These are phyloP conservation scores for Heliconius melpomene DNA, from an alignment of 1,140 invertebrate genomes.

Conservation along the genomic window DNA sequence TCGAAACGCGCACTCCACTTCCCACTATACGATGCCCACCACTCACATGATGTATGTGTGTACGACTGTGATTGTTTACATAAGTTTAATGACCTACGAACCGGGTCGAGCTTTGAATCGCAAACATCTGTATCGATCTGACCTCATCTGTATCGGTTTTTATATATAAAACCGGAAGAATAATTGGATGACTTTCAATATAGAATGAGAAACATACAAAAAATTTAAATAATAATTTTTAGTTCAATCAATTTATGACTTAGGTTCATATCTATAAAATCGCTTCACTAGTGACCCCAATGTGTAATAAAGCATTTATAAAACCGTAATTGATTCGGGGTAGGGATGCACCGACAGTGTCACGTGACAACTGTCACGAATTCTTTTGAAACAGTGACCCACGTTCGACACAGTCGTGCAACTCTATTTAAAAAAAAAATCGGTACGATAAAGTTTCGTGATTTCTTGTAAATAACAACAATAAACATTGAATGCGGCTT, in stretches of 20 bases:
- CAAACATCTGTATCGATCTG: slow-evolving; percentile 24
- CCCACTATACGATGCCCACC: slow-evolving; percentile 44
- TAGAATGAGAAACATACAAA: neutral
- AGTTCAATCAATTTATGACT: neutral
- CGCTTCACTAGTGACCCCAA: slow-evolving; percentile 39
- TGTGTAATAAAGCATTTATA: slow-evolving; percentile 45
- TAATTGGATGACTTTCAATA: neutral
- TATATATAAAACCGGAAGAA: slow-evolving; percentile 12
- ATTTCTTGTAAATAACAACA: slow-evolving; percentile 19
- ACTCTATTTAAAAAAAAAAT: slow-evolving; percentile 35
- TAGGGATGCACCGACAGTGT: slow-evolving; percentile 34
- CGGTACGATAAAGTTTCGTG: slow-evolving; percentile 34
- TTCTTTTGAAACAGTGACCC: slow-evolving; percentile 50
- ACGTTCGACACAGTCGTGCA: slow-evolving; percentile 47
- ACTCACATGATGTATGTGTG: slow-evolving; percentile 44
- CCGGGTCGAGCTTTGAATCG: slow-evolving; percentile 23
- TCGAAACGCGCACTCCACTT: slow-evolving; percentile 67
- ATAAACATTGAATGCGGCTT: neutral
- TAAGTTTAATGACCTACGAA: slow-evolving; percentile 39
- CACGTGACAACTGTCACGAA: slow-evolving; percentile 57
- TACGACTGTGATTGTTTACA: slow-evolving; percentile 30
- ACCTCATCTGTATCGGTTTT: slow-evolving; percentile 19
- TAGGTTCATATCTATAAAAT: slow-evolving; percentile 26
- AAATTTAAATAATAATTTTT: neutral
- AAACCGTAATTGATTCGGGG: slow-evolving; percentile 45